Base-by-base conservation (phyloP, 2,888 invertebrate genomes). In the Cheilosia urbana region DNA sequence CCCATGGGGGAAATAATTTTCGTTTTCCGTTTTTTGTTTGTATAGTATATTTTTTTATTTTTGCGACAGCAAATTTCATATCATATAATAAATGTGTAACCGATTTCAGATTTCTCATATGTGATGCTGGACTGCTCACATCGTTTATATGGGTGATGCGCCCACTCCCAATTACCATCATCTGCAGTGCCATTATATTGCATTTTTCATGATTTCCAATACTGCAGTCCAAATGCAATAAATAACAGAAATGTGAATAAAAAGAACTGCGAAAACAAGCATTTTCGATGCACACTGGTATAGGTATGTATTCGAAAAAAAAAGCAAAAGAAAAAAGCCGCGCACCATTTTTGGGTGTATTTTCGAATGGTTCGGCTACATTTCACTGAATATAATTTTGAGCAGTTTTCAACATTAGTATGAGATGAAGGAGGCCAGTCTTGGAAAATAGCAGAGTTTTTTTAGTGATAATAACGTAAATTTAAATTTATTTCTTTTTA, bases 21-120 rank as follows among this genome's bases (percentile, higher is more conserved):
- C 58, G 34, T 45, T 60, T 40, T 37, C 40, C 15, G 24, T 47
- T 13, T 62, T 55, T 55, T 65, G n/a, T 45, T 60, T 42, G 37
- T 4, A 13, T 4, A 13, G 37, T 27, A 9, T 11, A 21, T 49
- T 15, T 42, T 27, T 42, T 21, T 34, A 17, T 55, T 42, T 63
- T 63, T 49, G 2, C 13, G n/a, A 40, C 40, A 58, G 30, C 11
- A 66, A 66, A 53, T 13, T 53, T 53, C 66, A 53, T 75, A 80
- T 75, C 75, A 58, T 24, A 69, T 76, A 81, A 69, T 81, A 57
- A 81, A 76, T 76, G 81, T 81, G 81, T 65, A 77, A 71, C 58
- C 63, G 45, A 82, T 77, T 77, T 65, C 77, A 53, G 77, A 82
- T 77, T 82, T 21, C 58, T 51, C 47, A 37, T 27, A 37, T 37